Conservation (phyloP, 1,140 invertebrate species). For the Camponotus vicinus region DNA sequence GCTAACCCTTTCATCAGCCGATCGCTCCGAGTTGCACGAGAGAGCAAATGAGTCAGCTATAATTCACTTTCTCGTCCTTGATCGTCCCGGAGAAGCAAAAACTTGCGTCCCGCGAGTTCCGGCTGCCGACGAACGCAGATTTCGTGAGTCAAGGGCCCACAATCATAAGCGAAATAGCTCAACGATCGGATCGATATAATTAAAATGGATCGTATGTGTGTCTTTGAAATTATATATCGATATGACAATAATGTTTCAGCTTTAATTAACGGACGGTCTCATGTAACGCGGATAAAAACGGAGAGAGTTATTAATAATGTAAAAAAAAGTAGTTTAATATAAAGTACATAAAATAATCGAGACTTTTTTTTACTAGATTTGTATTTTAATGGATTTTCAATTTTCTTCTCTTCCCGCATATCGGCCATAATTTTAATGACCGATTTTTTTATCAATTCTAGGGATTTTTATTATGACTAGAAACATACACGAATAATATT, state of each 20-base stretch:
- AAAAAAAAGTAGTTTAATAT: not conserved
- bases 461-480: not conserved
- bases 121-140: constrained; percentile 70
- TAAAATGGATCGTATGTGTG: constrained; percentile 63
- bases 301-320: not conserved
- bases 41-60: constrained; percentile 53
- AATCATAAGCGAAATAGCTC: constrained; percentile 19
- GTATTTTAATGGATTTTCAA: not conserved
- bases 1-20: constrained; percentile 60
- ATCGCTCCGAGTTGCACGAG: constrained; percentile 40
- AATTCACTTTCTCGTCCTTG: constrained; percentile 76
- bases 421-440: not conserved
- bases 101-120: constrained; percentile 71
- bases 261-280: not conserved
- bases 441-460: not conserved
- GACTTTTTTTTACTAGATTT: not conserved
- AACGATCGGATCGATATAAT: constrained; percentile 16
- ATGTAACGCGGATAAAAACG: constrained; percentile 1
- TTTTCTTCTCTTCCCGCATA: too few relatives aligned
- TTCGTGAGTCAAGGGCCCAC: constrained; percentile 57
- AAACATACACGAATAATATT: not conserved
- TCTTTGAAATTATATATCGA: constrained; percentile 49
- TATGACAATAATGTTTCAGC: constrained; percentile 42
- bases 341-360: not conserved
- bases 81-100: constrained; percentile 70